A percentile compares a stretch with the other conserved stretches of the same genome.
Evolutionary conservation across 1,140 invertebrate species (phyloP).

Genomic region (Drosophila nigromelanica): DNA sequence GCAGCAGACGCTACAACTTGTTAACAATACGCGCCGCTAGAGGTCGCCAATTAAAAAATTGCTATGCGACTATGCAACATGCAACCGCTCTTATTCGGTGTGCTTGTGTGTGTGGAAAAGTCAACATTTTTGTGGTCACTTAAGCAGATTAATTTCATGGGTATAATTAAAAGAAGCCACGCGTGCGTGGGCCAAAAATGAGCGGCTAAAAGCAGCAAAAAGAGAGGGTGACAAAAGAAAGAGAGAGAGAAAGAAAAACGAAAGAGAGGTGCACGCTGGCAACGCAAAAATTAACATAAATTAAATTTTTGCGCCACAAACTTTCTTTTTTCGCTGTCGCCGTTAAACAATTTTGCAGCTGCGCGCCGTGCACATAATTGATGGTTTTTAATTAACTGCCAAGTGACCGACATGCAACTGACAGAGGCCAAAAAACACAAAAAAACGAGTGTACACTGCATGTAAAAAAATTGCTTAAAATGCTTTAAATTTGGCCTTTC

Average conservation of each 20-base stretch:
- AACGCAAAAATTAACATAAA: constrained; percentile 74
- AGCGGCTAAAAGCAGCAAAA: neutral
- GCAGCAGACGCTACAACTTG: constrained; percentile 60
- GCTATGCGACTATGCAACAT: constrained; percentile 7
- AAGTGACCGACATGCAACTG: constrained; percentile 75
- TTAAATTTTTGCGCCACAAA: constrained; percentile 69
- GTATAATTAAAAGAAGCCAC: constrained; percentile 77
- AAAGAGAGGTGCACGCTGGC: constrained; percentile 12
- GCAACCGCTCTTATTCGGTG: constrained; percentile 7
- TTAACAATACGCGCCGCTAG: constrained; percentile 74
- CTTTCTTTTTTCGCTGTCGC: constrained; percentile 34
- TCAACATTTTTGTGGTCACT: constrained; percentile 83
- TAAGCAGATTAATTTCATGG: constrained; percentile 82
- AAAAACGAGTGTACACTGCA: neutral
- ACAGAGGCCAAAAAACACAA: constrained; percentile 36
- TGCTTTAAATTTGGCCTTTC: constrained; percentile 45
- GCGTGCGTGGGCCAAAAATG: constrained; percentile 17
- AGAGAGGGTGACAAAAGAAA: neutral
- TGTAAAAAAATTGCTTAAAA: constrained; percentile 33
- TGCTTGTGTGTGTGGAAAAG: constrained; percentile 33
- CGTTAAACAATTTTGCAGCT: constrained; percentile 51
- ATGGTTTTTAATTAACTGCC: constrained; percentile 82
- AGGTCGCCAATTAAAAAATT: constrained; percentile 74
- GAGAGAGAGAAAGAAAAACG: neutral
- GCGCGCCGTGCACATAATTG: constrained; percentile 64